Conservation (phyloP, 2,113 vertebrate genomes). For the Notarius lentiginosus region DNA sequence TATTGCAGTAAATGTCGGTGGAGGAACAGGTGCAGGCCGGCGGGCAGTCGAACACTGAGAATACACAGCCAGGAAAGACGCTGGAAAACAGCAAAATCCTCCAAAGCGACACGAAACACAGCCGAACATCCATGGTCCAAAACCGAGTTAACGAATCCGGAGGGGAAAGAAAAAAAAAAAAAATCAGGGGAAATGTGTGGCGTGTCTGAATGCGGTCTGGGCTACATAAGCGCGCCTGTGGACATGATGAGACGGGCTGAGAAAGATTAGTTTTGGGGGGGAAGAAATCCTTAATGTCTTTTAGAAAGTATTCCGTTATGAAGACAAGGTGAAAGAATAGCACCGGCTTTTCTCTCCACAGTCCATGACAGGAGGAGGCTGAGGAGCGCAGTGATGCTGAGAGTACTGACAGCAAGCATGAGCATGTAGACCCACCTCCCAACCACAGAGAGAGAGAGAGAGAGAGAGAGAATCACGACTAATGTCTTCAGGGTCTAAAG, state of each 20-base stretch:
- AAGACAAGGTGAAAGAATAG: conserved; percentile 31
- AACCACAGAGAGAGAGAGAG: conserved; percentile 69
- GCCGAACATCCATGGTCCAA: conserved; percentile 80
- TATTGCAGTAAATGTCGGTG: conserved; percentile 85
- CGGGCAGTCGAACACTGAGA: conserved; percentile 83
- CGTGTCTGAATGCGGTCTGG: conserved; percentile 31
- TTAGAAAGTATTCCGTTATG: conserved; percentile 46
- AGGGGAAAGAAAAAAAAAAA: background rate
- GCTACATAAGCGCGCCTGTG: conserved; percentile 43
- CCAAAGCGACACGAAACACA: conserved; percentile 80
- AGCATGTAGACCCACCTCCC: conserved; percentile 92
- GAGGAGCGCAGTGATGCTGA: conserved; percentile 40
- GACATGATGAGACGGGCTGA: conserved; percentile 7
- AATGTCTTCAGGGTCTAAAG: conserved; percentile 14
- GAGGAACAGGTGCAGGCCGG: conserved; percentile 86
- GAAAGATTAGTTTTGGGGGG: background rate
- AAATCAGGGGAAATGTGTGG: conserved; percentile 12
- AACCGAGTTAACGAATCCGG: conserved; percentile 39
- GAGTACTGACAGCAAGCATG: conserved; percentile 60
- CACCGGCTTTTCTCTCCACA: conserved; percentile 62
- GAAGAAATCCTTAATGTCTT: conserved; percentile 13
- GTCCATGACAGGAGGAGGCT: conserved; percentile 66
- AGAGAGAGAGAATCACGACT: conserved; percentile 18
- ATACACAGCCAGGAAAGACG: conserved; percentile 82
- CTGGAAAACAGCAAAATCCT: conserved; percentile 81